Evolutionary conservation across 2,888 invertebrate genomes (phyloP).

Genomic region (Oxystoma pomonae): DNA sequence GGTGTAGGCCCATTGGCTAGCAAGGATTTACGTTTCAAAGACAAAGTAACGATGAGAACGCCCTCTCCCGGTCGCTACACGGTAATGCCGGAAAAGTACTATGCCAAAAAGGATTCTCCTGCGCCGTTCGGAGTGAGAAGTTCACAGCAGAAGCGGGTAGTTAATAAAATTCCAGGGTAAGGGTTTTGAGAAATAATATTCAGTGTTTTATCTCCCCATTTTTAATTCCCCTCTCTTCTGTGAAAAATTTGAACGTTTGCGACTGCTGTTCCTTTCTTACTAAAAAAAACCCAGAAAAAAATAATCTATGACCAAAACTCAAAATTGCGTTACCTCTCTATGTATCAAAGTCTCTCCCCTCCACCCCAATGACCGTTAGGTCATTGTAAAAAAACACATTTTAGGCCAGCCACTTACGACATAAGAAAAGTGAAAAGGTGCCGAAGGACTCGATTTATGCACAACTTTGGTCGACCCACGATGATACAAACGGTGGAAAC

Average conservation of each 20-base stretch:
- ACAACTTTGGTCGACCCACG: constrained; percentile 46
- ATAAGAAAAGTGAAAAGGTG: constrained; percentile 28
- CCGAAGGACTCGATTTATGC: constrained; percentile 40
- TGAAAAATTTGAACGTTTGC: too few species aligned
- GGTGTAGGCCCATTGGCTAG: constrained; percentile 39
- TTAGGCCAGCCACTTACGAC: constrained; percentile 40
- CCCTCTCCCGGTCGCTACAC: constrained; percentile 42
- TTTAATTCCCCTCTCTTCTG: too few species aligned
- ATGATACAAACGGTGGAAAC: constrained; percentile 47
- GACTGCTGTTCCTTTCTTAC: too few species aligned
- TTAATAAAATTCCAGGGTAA: constrained; percentile 39
- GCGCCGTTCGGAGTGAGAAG: constrained; percentile 34
- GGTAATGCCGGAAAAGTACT: constrained; percentile 21
- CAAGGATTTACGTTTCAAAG: constrained; percentile 35
- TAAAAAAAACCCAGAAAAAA: too few species aligned
- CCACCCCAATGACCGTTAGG: too few species aligned
- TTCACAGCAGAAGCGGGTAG: constrained; percentile 11
- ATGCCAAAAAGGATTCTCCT: constrained; percentile 22
- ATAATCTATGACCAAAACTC: too few species aligned
- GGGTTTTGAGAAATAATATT: constrained; percentile 3
- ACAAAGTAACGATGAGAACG: constrained; percentile 30
- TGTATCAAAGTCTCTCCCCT: too few species aligned
- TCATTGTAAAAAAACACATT: too few species aligned
- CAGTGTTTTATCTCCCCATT: too few species aligned
- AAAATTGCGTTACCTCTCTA: too few species aligned